phyloP scores from a whole-genome alignment of 2,888 invertebrate genomes.

The Shargacucullia verbasci region DNA sequence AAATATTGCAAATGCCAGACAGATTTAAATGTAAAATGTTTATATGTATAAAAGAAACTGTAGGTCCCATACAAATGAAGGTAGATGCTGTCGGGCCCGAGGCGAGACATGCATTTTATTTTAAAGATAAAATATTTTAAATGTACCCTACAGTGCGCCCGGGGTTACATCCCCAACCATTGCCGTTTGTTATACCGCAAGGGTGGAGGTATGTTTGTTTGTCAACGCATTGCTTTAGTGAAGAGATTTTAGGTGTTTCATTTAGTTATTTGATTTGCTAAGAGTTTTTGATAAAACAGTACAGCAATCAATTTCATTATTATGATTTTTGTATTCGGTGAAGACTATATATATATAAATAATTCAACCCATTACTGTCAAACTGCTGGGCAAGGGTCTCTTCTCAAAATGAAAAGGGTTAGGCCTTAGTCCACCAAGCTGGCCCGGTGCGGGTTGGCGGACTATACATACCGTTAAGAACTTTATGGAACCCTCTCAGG shows the following conservation, averaged over 20 bases:
- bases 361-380: too few species aligned
- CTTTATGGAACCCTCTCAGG: too few species aligned
- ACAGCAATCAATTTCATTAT: too few species aligned
- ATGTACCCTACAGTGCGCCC: conserved; percentile 59
- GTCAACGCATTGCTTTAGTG: conserved; percentile 31
- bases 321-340: too few species aligned
- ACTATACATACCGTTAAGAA: too few species aligned
- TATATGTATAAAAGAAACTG: conserved; percentile 9
- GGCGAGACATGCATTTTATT: conserved; percentile 68
- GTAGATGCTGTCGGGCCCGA: conserved; percentile 43
- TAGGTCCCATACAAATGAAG: conserved; percentile 27
- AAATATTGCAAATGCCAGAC: conserved; percentile 16
- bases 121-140: conserved; percentile 71
- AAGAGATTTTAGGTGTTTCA: conserved; percentile 20
- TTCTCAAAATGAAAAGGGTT: too few species aligned
- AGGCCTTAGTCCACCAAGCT: too few species aligned
- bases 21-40: conserved; percentile 22
- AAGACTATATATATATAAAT: too few species aligned
- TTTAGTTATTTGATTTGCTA: too few species aligned
- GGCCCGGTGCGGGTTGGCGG: too few species aligned
- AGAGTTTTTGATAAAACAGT: too few species aligned
- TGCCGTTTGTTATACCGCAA: conserved; percentile 38
- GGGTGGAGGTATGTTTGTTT: conserved; percentile 31
- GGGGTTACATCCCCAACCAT: conserved; percentile 53
- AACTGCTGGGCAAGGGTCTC: too few species aligned